phyloP scores from a whole-genome alignment of 2,113 vertebrate species.

The Myiozetetes cayanensis region DNA sequence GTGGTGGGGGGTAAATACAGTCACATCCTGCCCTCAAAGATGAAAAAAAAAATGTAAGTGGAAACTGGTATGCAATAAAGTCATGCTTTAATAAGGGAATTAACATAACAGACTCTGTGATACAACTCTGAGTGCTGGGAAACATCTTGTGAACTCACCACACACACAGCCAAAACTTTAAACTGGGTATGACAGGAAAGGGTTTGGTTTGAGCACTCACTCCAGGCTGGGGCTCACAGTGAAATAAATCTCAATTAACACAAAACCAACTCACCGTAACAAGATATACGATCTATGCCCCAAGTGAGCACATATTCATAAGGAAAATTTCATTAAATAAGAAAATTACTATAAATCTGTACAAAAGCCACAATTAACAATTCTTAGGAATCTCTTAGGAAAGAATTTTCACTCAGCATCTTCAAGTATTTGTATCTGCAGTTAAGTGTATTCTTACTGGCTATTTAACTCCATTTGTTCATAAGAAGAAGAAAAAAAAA shows the following conservation, averaged over 20 bases:
- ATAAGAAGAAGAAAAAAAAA: background rate
- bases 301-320: background rate
- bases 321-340: conserved; percentile 35
- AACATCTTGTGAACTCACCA: background rate
- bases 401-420: background rate
- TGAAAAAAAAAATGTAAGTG: background rate
- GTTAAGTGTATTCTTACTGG: background rate
- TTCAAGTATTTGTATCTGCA: conserved; percentile 10
- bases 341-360: conserved; percentile 57
- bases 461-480: background rate
- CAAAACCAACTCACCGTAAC: background rate
- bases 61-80: background rate
- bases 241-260: background rate
- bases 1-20: background rate
- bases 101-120: background rate
- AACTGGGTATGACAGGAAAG: background rate
- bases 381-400: background rate
- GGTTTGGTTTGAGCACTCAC: background rate
- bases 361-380: conserved; percentile 46
- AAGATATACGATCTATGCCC: background rate
- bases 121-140: background rate
- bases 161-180: background rate
- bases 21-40: background rate
- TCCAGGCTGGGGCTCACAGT: background rate
- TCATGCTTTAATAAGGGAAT: conserved; percentile 62